phyloP scores from a whole-genome alignment of 1,140 invertebrate species.

The Drosophila neocordata region DNA sequence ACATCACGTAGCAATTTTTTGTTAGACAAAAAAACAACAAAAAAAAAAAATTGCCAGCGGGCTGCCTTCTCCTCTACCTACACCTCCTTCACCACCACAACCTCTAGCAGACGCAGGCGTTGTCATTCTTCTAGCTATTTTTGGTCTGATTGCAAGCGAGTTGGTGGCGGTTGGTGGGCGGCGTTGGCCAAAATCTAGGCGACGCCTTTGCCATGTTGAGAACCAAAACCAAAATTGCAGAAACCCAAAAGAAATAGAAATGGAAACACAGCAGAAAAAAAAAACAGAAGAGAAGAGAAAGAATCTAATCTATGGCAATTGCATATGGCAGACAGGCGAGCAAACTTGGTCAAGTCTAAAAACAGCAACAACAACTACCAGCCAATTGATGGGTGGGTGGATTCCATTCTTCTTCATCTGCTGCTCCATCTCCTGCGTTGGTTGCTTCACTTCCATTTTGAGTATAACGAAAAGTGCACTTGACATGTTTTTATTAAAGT shows the following conservation, averaged over 20 bases:
- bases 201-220: conserved; percentile 58
- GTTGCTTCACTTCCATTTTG: not conserved
- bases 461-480: conserved; percentile 62
- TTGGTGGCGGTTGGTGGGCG: conserved; percentile 25
- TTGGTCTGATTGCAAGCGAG: conserved; percentile 28
- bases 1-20: conserved; percentile 59
- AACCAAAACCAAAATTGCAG: conserved; percentile 15
- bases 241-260: conserved; percentile 35
- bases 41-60: conserved; percentile 16
- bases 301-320: conserved; percentile 70
- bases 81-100: not conserved
- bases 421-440: conserved; percentile 32
- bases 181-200: conserved; percentile 8
- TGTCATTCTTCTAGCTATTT: conserved; percentile 33
- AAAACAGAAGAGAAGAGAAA: not conserved
- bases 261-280: not conserved
- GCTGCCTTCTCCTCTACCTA: not conserved
- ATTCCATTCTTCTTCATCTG: conserved; percentile 8
- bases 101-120: not conserved
- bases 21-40: not conserved
- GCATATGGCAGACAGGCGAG: conserved; percentile 76
- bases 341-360: conserved; percentile 79
- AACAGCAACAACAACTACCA: conserved; percentile 37
- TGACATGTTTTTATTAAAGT: conserved; percentile 80
- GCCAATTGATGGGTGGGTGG: conserved; percentile 34